Percentiles rank a stretch among this genome's conserved stretches.
Conservation (phyloP, 2,113 vertebrate genomes). For the Pelodiscus sinensis region DNA sequence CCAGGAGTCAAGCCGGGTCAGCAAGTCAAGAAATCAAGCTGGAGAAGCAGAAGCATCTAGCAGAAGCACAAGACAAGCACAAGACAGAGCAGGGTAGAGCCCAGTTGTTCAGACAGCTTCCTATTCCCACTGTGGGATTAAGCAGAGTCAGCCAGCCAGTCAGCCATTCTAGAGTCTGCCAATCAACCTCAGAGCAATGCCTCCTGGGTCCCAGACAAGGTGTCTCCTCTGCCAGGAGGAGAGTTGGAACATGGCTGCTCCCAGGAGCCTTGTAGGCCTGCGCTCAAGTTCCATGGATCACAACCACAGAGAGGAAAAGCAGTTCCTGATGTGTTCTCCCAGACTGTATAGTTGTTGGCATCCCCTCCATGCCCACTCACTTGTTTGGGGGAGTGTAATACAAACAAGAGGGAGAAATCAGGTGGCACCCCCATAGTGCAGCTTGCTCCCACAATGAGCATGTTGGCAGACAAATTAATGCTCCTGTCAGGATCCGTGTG, state of each 20-base stretch:
- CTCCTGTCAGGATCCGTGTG: not conserved
- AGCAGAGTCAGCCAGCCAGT: too few species aligned
- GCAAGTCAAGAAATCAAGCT: not conserved
- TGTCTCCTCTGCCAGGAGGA: too few species aligned
- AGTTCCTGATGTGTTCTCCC: rapidly evolving
- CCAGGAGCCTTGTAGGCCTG: not conserved
- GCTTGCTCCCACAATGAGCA: rapidly evolving
- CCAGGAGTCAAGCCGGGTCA: not conserved
- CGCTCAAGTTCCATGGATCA: not conserved
- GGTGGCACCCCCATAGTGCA: not conserved
- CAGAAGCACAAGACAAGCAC: too few species aligned
- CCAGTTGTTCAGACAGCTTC: too few species aligned
- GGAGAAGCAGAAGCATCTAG: not conserved
- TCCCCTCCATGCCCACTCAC: not conserved
- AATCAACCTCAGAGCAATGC: too few species aligned
- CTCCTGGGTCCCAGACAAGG: too few species aligned
- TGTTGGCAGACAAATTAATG: not conserved
- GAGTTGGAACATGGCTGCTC: too few species aligned
- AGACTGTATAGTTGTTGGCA: rapidly evolving
- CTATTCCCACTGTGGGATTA: too few species aligned
- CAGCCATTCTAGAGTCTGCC: too few species aligned
- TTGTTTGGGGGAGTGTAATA: not conserved
- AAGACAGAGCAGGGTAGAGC: too few species aligned
- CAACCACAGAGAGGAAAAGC: not conserved
- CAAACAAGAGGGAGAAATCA: not conserved